These are phyloP conservation scores for Poeciliopsis retropinna DNA, from an alignment of 2,113 vertebrate genomes.

Conservation along the genomic window DNA sequence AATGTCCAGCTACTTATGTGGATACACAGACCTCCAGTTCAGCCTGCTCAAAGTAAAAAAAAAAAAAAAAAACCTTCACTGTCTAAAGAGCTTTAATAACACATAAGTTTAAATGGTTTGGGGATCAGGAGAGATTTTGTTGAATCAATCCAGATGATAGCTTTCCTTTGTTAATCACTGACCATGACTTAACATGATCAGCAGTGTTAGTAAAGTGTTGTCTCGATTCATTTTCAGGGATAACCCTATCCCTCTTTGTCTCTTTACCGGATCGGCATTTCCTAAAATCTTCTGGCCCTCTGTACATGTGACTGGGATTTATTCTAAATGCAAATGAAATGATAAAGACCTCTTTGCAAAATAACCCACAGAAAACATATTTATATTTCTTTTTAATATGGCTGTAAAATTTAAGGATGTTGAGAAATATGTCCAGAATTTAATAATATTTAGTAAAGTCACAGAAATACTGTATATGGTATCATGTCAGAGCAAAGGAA, in stretches of 20 bases:
- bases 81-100: slow-evolving; percentile 73
- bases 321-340: slow-evolving; percentile 55
- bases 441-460: slow-evolving; percentile 15
- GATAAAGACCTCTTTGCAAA: slow-evolving; percentile 44
- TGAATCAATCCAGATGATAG: slow-evolving; percentile 79
- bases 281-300: slow-evolving; percentile 39
- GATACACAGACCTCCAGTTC: slow-evolving; percentile 63
- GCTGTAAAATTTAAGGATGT: not conserved
- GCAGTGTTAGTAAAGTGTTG: slow-evolving; percentile 70
- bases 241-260: slow-evolving; percentile 67
- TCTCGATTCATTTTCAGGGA: slow-evolving; percentile 72
- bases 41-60: slow-evolving; percentile 65
- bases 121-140: slow-evolving; percentile 78
- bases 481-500: too few species aligned
- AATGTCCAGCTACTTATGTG: slow-evolving; percentile 74
- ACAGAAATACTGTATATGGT: not conserved
- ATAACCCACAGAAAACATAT: slow-evolving; percentile 36
- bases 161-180: slow-evolving; percentile 77
- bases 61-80: slow-evolving; percentile 25
- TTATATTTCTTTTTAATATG: slow-evolving; percentile 23
- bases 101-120: slow-evolving; percentile 73
- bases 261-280: slow-evolving; percentile 48
- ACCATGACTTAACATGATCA: slow-evolving; percentile 71
- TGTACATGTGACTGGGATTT: slow-evolving; percentile 49
- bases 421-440: slow-evolving; percentile 8